phyloP scores from a whole-genome alignment of 2,113 vertebrate species.

The Hyla sarda region DNA sequence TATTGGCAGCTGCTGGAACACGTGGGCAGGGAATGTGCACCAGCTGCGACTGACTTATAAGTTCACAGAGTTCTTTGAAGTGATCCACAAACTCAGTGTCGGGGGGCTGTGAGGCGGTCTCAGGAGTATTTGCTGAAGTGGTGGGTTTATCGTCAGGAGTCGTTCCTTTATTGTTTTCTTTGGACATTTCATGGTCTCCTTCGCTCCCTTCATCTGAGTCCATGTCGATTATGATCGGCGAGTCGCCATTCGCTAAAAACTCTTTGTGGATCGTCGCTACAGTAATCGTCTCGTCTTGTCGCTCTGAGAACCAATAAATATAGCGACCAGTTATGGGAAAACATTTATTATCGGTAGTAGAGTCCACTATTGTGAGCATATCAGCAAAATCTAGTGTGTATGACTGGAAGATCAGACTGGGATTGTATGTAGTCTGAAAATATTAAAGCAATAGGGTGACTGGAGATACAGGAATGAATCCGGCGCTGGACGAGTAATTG shows the following conservation, averaged over 20 bases:
- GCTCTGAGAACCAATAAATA: not conserved
- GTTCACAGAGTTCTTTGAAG: constrained; percentile 62
- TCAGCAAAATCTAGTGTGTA: not conserved
- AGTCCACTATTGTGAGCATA: not conserved
- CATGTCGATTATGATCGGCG: constrained; percentile 3
- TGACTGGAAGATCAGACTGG: too few species aligned
- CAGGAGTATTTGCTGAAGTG: not conserved
- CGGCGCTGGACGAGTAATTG: too few species aligned
- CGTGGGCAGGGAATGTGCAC: constrained; percentile 61
- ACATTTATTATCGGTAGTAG: too few species aligned
- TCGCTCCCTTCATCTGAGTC: constrained; percentile 61
- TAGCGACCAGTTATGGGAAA: not conserved
- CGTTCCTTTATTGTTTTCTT: not conserved
- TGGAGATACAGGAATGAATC: too few species aligned
- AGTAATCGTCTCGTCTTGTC: too few species aligned
- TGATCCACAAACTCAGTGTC: not conserved
- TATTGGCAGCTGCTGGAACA: not conserved
- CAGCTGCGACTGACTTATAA: constrained; percentile 65
- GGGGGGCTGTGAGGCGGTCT: not conserved
- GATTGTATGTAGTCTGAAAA: too few species aligned
- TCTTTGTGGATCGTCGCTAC: not conserved
- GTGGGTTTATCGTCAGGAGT: not conserved
- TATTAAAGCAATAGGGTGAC: too few species aligned
- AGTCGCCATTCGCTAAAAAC: fast-evolving
- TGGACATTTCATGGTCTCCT: constrained; percentile 62